Evolutionary conservation across 2,888 invertebrate species (phyloP), one percentile per base, ranked within the genome.

Genomic region (Phaedon cochleariae): DNA sequence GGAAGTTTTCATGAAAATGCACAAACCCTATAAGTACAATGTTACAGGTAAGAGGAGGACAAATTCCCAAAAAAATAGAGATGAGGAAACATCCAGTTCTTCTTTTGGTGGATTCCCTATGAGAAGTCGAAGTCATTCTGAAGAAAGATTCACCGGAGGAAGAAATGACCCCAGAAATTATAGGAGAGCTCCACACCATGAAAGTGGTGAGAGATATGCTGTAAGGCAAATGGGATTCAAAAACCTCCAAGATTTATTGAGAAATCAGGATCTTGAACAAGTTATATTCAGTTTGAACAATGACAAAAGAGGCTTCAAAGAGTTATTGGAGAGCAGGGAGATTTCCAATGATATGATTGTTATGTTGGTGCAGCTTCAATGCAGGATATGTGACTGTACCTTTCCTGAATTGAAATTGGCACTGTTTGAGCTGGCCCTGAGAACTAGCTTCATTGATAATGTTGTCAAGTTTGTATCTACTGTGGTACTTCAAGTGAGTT

Each of bases 241-340:
- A 59, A 48, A 21, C 18, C 46, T 67, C 9, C 37, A 70, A 49
- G 45, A 61, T 0, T 20, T 69, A 34, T 17, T 68, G 20, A 57
- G 59, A 15, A 62, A 57, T 10, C 48, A 55, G 12, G 34, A 67
- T 34, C 26, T 62, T 26, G 62, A 68, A 21, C 18, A 66, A 48
- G 41, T 72, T 4, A 21, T 68, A 2, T 57, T 68, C 7, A 51
- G 21, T 12, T 26, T 71, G 26, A 53, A 18, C 20, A 55, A 68
- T 41, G 57, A 66, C 22, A 61, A 26, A 57, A 65, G 45, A 29
- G 69, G 68, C 1, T 70, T 68, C 45, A 63, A 53, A n/a, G 55
- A 49, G 18, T 31, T 72, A 31, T 41, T 71, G 7, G 60, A 69
- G 15, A 45, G 45, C 17, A 61, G 41, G 5, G 21, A 60, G 5